Evolutionary conservation across 2,113 vertebrate species (phyloP).

Genomic region (Archilochus colubris): DNA sequence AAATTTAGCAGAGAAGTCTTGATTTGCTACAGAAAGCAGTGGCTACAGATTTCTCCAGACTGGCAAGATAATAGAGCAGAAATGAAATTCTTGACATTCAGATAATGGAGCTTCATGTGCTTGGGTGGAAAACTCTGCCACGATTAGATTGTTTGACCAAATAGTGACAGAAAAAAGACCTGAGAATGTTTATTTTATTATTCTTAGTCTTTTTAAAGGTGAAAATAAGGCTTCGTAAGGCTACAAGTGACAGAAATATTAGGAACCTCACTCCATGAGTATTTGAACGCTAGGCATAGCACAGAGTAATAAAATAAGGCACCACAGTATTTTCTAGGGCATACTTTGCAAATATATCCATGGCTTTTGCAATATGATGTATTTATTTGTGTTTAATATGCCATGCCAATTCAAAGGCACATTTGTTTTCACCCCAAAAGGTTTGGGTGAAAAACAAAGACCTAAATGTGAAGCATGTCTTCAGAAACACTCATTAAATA

Average conservation of each 20-base stretch:
- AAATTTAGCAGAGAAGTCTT: not conserved
- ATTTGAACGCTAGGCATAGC: not conserved
- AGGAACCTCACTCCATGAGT: not conserved
- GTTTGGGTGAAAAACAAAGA: not conserved
- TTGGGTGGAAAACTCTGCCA: not conserved
- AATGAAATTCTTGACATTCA: not conserved
- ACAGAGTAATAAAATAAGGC: not conserved
- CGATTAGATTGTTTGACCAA: not conserved
- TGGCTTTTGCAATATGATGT: not conserved
- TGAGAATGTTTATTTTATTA: not conserved
- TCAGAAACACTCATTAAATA: not conserved
- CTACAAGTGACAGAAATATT: not conserved
- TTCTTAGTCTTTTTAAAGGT: not conserved
- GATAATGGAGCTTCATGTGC: not conserved
- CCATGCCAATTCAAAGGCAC: not conserved
- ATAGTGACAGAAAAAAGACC: not conserved
- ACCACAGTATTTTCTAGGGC: not conserved
- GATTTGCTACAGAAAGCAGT: not conserved
- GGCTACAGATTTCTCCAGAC: not conserved
- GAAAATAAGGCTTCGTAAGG: not conserved
- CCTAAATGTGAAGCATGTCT: not conserved
- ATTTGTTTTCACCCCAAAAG: not conserved
- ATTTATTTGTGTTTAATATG: not conserved
- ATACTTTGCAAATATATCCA: not conserved
- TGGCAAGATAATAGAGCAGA: not conserved